Base-by-base conservation (phyloP, 35 echinoderm and acorn worm genomes). In the Chiridota heheva region DNA sequence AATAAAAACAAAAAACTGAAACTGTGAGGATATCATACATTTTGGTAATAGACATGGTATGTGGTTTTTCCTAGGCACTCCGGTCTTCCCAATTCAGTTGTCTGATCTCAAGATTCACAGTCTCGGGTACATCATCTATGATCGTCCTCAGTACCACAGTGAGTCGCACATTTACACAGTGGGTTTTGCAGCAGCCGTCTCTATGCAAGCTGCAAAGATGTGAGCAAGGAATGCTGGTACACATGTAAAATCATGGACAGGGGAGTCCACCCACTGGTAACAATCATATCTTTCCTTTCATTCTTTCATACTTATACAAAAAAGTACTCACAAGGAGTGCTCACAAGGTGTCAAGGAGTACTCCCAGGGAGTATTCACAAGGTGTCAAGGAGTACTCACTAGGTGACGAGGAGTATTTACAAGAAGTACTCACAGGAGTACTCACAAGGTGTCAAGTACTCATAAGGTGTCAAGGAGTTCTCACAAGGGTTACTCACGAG, bases 181-280 rank as follows among this genome's bases (percentile, higher is more conserved):
- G 93, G 93, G 1, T 97, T 60, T 81, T 79, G 59, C 45, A 97
- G 93, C 62, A 74, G 72, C 33, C 77, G 93, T 20, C 44, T 72
- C 17, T 97, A 88, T 68, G 89, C 84, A 61, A 86, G 84, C 58
- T 67, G 77, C 33, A 70, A 75, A 2, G 79, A 97, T 53, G 78
- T 70, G 2, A 68, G 42, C 18, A 42, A 78, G 43, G 41, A 59
- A 27, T 91, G 85, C 56, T 62, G 90, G 27, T 97, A 97, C 66
- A 97, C 88, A 2, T 97, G 93, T 78, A 97, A 91, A 73, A 87
- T 97, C 13, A 42, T 91, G 2, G 82, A 97, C 49, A 63, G 63
- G 7, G 93, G 62, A 44, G 40, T 48, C 12, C 58, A 69, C 42
- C 86, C 93, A 44, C 72, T 46, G 84, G 93, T 97, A 65, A 85